Evolutionary conservation across 1,140 invertebrate genomes (phyloP), one percentile per base, ranked within the genome.

Genomic region (Ladona fulva): DNA sequence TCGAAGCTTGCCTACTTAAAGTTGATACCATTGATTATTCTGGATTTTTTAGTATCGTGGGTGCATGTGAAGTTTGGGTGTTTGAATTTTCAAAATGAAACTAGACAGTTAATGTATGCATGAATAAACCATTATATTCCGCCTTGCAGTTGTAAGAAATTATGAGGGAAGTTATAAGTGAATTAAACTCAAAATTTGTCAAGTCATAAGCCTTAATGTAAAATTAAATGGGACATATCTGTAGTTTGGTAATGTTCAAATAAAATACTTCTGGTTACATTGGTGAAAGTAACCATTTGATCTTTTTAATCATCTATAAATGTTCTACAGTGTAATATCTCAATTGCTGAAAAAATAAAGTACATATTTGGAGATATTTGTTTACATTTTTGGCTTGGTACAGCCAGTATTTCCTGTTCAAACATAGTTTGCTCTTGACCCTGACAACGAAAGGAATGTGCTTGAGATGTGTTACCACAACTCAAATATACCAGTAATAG

Each of bases 301-400:
- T 66, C 52, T 66, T 66, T 66, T 66, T 66, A 66, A 66, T 66
- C n/a, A 66, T 66, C 52, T 19, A 22, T 66, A 22, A 66, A 66
- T 66, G 52, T 66, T 66, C 52, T 66, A 66, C 52, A 66, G 52
- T 66, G 52, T 66, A 66, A 66, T 37, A 66, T 66, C 52, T 66
- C 52, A 6, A 66, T 66, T 66, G 14, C 14, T 66, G 16, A 12
- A 22, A 66, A 66, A 66, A 66, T 66, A 66, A 66, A 66, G 16
- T 66, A 66, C 52, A 66, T 66, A 66, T 66, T 66, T 66, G 52
- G 52, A 22, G 5, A 3, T 66, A 3, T 19, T 22, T 16, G 3
- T 66, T 66, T 66, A 66, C 52, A 66, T 22, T 66, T 37, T 66
- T 66, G 52, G n/a, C 3, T 66, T 12, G 14, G 8, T 37, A 5